Base-by-base conservation (phyloP, 1,140 invertebrate genomes). In the Scaptomyza montana region DNA sequence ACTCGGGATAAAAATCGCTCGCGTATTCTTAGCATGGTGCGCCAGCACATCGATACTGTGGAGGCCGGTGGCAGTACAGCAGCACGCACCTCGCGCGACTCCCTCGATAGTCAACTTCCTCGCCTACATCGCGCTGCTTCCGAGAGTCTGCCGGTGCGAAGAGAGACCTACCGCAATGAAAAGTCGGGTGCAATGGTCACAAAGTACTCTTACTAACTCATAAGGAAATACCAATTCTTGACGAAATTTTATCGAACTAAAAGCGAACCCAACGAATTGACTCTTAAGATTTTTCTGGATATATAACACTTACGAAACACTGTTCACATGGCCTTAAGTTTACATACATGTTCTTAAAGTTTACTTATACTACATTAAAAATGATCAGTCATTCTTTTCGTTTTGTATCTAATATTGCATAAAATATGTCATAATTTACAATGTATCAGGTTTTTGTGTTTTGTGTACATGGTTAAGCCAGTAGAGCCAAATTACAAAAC, bases 101-200 rank as follows among this genome's bases (percentile, higher is more conserved):
- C 93, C 76, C 94, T 95, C 93, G 94, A 95, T 89, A 90, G 94
- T 54, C 92, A 93, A 65, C 92, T 95, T 66, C 94, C 94, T 25
- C 92, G 93, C 64, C 77, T 94, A 53, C 94, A 95, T 90, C 92
- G 92, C 10, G 93, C 93, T n/a, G 91, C 80, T 30, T 91, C 90
- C 19, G 80, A 91, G 50, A 81, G 75, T 53, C 66, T 91, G 68
- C 90, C 90, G 19, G 86, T 91, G 59, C 77, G 84, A 7, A 73
- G 86, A 39, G 90, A 91, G 60, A 91, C 80, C 51, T 91, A 81
- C 60, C 92, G 93, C 28, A 78, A 90, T 80, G 91, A 92, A 72
- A 87, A 90, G 55, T 91, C 93, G 39, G 93, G 93, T 59, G 93
- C 90, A 82, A 62, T 93, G 93, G 82, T 90, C 64, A 91, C 86